Base-by-base conservation (phyloP, 1,140 invertebrate species). In the Drosophila novamexicana region DNA sequence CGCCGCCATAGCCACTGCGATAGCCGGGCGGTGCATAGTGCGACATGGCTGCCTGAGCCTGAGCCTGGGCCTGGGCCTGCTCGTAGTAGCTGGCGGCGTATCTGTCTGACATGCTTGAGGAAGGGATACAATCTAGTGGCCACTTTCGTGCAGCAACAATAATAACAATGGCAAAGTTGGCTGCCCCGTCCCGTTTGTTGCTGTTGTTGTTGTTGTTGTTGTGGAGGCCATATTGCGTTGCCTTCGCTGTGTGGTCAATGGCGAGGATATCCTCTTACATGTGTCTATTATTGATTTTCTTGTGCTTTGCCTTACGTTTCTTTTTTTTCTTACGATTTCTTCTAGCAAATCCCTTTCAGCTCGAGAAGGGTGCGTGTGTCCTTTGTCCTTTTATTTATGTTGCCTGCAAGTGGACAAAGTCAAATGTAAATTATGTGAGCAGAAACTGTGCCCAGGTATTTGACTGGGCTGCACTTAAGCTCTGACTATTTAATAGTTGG, bases 51-150 rank as follows among this genome's bases (percentile, higher is more conserved):
- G 52, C 50, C 32, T 52, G 37, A 18, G 69, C 64, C 36, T 78
- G 71, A 7, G 58, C 57, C 22, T 69, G 66, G 22, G 68, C 68
- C 14, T 56, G 39, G 34, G 70, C 64, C 40, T 78, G 84, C 69
- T 88, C 84, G 84, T 88, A 88, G 66, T 83, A 88, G 73, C 84
- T 61, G 77, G 76, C 76, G 63, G 79, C 58, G 78, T 89, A 88
- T 49, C 83, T 64, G 63, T 88, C 83, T 53, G 83, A 88, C 83
- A 86, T 86, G 22, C 12, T n/a, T 7, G 0, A 1, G 14, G 16
- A 8, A 8, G 7, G 7, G 47, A 7, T 32, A 10, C 39, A 44
- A 36, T 45, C 45, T 75, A 75, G 39, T 56, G 52, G 59, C 58
- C 36, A 54, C 62, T 64, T 66, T 66, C 61, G 68, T 71, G 74